Percentiles rank a stretch among this genome's conserved stretches.
These are phyloP conservation scores for Manis crassicaudata DNA, from an alignment of 2,797 vertebrate genomes.

Conservation along the genomic window DNA sequence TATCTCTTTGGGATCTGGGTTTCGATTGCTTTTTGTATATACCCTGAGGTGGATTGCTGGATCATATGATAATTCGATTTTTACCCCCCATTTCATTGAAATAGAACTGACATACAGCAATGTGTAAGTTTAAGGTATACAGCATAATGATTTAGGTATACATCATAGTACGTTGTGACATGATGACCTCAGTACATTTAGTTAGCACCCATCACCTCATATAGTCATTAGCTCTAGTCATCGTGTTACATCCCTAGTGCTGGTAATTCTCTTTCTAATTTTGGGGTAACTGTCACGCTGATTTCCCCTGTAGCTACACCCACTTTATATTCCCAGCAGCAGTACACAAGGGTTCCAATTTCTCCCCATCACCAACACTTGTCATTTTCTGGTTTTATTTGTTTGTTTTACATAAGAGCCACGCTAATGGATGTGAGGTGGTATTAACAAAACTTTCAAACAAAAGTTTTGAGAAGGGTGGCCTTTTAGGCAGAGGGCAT, in stretches of 20 bases:
- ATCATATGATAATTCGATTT: background rate
- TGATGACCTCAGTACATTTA: background rate
- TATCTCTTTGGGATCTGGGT: background rate
- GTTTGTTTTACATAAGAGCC: background rate
- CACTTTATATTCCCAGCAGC: background rate
- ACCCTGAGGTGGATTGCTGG: background rate
- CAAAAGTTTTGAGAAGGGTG: background rate
- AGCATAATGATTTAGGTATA: background rate
- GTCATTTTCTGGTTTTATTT: background rate
- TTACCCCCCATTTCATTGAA: background rate
- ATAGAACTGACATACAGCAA: background rate
- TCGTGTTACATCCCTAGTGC: background rate
- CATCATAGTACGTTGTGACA: background rate
- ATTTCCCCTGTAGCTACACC: background rate
- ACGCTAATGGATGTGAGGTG: background rate
- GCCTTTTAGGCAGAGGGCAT: too few relatives aligned
- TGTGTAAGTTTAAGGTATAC: background rate
- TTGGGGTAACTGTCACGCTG: rapidly evolving
- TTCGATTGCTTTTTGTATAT: background rate
- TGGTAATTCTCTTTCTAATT: background rate
- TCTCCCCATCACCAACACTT: background rate
- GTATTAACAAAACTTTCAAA: background rate
- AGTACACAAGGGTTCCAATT: too few relatives aligned
- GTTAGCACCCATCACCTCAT: background rate
- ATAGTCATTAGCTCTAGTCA: background rate